Evolutionary conservation across 2,888 invertebrate species (phyloP), one percentile per base, ranked within the genome.

Genomic region (Gortyna flavago): DNA sequence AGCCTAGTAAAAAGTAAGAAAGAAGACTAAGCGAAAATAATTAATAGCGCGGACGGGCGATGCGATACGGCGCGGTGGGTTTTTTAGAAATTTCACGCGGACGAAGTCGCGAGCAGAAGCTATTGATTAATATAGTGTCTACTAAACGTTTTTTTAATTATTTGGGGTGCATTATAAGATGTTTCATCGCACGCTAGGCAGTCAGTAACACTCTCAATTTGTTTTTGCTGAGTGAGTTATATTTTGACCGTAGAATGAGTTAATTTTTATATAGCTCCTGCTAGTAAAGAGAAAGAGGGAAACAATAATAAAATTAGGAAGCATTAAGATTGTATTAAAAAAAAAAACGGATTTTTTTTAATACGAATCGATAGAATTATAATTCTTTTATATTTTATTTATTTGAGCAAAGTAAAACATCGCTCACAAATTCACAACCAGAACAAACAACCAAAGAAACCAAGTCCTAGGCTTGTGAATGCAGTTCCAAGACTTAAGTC

Each of bases 401-500:
- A n/a, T n/a, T n/a, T n/a, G n/a, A n/a, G n/a, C n/a, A n/a, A n/a
- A n/a, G n/a, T n/a, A n/a, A n/a, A n/a, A n/a, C n/a, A n/a, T n/a
- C n/a, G n/a, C n/a, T 64, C 18, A 70, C 51, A 38, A 44, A 4
- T 25, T 64, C 18, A 70, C 51, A 38, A 44, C 4, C 29, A 75
- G 67, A 69, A 78, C 61, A 75, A 70, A 79, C 70, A 38, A 61
- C 69, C 68, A 76, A 76, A 79, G 70, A 78, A 72, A 75, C 65
- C 68, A 38, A 72, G 57, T 54, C 44, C 75, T 72, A 72, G 80
- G 75, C 72, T 77, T 65, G 62, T 72, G 84, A 80, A 77, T 79
- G 79, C 79, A 80, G 79, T 74, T 62, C 38, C 41, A 68, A 77
- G 84, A 77, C 79, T 84, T 83, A 83, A 86, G 81, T 88, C 77